Evolutionary conservation across 2,797 vertebrate genomes (phyloP).

Genomic region (Takifugu rubripes): DNA sequence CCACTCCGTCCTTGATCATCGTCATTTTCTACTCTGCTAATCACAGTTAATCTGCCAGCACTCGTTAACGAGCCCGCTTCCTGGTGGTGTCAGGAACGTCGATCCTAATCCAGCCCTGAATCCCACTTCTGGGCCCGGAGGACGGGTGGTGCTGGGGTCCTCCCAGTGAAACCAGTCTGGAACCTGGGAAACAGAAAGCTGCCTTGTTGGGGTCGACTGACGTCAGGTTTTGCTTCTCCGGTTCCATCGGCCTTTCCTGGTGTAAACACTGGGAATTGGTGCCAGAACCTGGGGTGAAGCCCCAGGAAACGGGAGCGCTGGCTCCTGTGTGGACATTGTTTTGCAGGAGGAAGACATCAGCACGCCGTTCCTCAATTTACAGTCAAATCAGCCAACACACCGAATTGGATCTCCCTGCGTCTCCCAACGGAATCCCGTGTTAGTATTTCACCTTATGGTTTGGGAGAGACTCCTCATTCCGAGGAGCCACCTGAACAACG

Average conservation of each 20-base stretch:
- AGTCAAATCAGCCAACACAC: conserved; percentile 51
- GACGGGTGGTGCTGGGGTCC: too few species aligned
- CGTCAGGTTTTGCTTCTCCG: conserved; percentile 15
- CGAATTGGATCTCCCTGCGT: conserved; percentile 52
- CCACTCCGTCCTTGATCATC: too few species aligned
- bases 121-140: too few species aligned
- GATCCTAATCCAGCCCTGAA: too few species aligned
- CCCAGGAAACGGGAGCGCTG: neutral
- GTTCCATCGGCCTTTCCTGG: conserved; percentile 13
- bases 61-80: too few species aligned
- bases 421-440: conserved; percentile 35
- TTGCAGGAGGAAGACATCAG: conserved; percentile 21
- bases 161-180: too few species aligned
- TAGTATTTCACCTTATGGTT: conserved; percentile 35
- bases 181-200: too few species aligned
- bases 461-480: conserved; percentile 39
- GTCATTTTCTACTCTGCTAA: too few species aligned
- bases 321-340: too few species aligned
- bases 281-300: too few species aligned
- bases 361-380: conserved; percentile 46
- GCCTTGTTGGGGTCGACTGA: neutral
- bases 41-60: too few species aligned
- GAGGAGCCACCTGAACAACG: neutral
- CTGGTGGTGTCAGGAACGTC: too few species aligned
- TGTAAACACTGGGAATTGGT: neutral